Evolutionary conservation across 2,888 invertebrate species (phyloP).

Genomic region (Nephrotoma flavescens): DNA sequence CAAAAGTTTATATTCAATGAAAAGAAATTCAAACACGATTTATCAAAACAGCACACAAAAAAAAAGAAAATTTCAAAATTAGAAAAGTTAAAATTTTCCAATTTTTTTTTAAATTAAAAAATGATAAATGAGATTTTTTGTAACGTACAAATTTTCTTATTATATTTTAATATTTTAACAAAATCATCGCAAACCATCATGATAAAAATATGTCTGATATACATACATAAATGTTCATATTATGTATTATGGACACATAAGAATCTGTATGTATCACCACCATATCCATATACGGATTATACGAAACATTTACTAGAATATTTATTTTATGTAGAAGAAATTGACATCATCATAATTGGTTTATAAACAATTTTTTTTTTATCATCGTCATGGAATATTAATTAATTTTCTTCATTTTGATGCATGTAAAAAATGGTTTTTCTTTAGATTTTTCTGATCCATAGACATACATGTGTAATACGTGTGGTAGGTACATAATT

Average conservation of each 20-base stretch:
- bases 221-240: neutral
- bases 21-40: neutral
- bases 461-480: neutral
- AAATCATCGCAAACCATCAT: neutral
- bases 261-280: neutral
- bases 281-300: neutral
- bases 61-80: neutral
- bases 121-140: neutral
- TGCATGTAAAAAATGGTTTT: neutral
- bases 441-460: neutral
- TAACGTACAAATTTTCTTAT: neutral
- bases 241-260: neutral
- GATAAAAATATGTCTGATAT: neutral
- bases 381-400: neutral
- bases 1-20: neutral
- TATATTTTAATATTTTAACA: neutral
- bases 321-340: neutral
- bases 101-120: neutral
- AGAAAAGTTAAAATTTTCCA: neutral
- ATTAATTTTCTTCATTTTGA: neutral
- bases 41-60: neutral
- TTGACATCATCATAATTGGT: neutral
- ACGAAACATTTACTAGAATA: neutral
- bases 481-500: neutral
- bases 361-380: neutral